Base-by-base conservation (phyloP, 2,113 vertebrate genomes). In the Rallus limicola region DNA sequence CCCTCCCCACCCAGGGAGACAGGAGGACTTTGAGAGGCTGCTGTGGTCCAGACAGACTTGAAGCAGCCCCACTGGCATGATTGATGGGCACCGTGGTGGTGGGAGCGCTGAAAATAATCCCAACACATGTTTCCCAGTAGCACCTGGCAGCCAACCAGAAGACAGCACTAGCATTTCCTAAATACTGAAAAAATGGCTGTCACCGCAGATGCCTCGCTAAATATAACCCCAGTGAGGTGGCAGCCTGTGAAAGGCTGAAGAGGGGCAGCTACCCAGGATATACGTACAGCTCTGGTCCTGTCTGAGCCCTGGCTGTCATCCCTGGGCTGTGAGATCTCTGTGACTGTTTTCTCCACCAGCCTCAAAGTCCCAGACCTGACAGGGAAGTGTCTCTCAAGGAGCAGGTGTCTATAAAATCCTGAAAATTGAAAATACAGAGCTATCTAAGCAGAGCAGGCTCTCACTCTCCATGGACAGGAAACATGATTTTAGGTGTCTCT, bases 121-220 rank as follows among this genome's bases (percentile, higher is more conserved):
- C 92, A 97, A 95, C 97, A 98, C 98, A 97, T 97, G 97, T 97
- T 97, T 97, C 96, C 95, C 81, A 92, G 97, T 97, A 96, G 96
- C 97, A 97, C 96, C 97, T 97, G 97, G 97, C 97, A 97, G 85
- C 90, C 94, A 95, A 97, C 97, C 97, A 98, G 96, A 97, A 97
- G 96, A 93, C 96, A 95, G 96, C 78, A 79, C 88, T 60, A 97
- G 77, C 95, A 96, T 97, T 97, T 98, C 97, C 96, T 97, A 97
- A 97, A 97, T 97, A 90, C 94, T 97, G 89, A 93, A 97, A 96
- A 96, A 98, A 95, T 97, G 67, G 95, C 95, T 97, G 94, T 96
- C 96, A 92, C 92, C n/a, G 78, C 97, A 97, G 96, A 96, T 97
- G 92, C 97, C 94, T 88, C 4, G 1, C 97, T 98, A 97, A 97